Base-by-base conservation (phyloP, 2,113 vertebrate genomes). In the Rhinichthys klamathensis region DNA sequence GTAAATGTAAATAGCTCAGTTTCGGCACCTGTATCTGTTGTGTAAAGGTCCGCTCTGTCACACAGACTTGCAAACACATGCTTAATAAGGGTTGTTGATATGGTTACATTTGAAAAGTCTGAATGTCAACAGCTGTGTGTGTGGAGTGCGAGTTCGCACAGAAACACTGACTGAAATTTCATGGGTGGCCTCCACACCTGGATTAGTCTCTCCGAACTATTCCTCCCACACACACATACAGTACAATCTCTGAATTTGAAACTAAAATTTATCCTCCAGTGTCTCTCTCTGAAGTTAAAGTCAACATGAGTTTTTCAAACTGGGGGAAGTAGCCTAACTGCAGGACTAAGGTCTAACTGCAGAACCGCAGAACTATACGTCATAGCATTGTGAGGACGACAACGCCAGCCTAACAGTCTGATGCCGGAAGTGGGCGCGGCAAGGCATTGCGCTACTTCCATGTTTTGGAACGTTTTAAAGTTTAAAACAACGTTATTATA, bases 111-210 rank as follows among this genome's bases (percentile, higher is more conserved):
- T 2, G 2, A 70, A 82, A 54, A n/a, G 44, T 21, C 63, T 70
- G 46, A 82, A 82, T 56, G 49, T 82, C 80, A 82, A 72, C 63
- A 82, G 21, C 65, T 82, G 65, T 56, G 65, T 49, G 27, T 56
- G 30, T 41, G 58, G 32, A 30, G 79, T 21, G 61, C 18, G 13
- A 23, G 63, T 82, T 25, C 18, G 12, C 18, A 32, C 12, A 54
- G 61, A 82, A 69, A 65, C 60, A 69, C 63, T 82, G 63, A 30
- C 27, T 70, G 30, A 70, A 54, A 54, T 80, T 65, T 80, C n/a
- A 80, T 65, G 23, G 27, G 35, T 65, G 58, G 78, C 58, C 58
- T 80, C 38, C 65, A 56, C 80, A 56, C 80, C 65, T 72, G 63
- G 30, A 82, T 82, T 70, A 82, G 49, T 72, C 80, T 82, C 27